Percentiles rank a stretch among this genome's conserved stretches.
phyloP scores from a whole-genome alignment of 2,797 vertebrate species.

The Parauchenoglanis ngamensis region DNA sequence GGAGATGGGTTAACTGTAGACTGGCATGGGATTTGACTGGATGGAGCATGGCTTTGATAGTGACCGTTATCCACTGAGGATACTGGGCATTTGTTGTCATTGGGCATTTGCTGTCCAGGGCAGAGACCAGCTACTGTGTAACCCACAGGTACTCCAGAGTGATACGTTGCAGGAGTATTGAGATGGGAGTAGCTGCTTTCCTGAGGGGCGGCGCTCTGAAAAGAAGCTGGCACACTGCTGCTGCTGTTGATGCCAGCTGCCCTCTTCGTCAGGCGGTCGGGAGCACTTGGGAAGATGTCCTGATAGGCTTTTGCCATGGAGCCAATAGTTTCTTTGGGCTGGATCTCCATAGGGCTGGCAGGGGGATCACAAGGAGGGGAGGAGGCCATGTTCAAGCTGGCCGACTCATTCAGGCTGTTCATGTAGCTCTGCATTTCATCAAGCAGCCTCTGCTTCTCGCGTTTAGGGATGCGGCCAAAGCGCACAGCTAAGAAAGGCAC shows the following conservation, averaged over 20 bases:
- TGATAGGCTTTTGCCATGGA: constrained; percentile 78
- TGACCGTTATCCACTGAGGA: constrained; percentile 65
- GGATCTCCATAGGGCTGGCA: constrained; percentile 64
- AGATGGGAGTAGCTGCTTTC: constrained; percentile 64
- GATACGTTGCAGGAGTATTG: constrained; percentile 59
- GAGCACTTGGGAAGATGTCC: constrained; percentile 73
- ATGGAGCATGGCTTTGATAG: constrained; percentile 62
- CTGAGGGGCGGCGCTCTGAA: constrained; percentile 59
- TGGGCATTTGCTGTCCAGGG: constrained; percentile 64
- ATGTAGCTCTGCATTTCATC: constrained; percentile 73
- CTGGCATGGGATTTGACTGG: constrained; percentile 69
- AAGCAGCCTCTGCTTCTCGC: constrained; percentile 70
- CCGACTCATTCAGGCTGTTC: constrained; percentile 66
- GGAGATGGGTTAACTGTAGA: constrained; percentile 51
- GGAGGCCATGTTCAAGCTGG: constrained; percentile 56
- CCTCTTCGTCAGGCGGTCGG: constrained; percentile 67
- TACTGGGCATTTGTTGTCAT: constrained; percentile 62
- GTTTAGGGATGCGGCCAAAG: constrained; percentile 71
- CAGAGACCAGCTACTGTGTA: constrained; percentile 56
- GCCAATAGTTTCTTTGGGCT: constrained; percentile 76
- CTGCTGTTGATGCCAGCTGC: constrained; percentile 60
- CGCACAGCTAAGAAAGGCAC: constrained; percentile 63
- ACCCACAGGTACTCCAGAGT: constrained; percentile 51
- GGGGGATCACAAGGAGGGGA: constrained; percentile 57
- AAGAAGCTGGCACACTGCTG: constrained; percentile 58